Conservation (phyloP, 2,888 invertebrate species). For the Hydroisotoma schaefferi region DNA sequence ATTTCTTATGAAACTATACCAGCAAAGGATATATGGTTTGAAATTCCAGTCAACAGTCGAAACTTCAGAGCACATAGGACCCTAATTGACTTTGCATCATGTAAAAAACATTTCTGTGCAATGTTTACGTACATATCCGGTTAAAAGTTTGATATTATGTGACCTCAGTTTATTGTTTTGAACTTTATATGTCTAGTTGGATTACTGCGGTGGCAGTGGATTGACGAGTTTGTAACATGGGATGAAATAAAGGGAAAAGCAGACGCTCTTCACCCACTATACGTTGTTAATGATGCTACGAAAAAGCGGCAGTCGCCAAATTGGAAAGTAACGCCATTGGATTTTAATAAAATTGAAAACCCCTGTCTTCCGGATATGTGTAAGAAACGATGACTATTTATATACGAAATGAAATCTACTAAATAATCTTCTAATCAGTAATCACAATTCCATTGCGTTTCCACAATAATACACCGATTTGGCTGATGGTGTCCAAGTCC, state of each 20-base stretch:
- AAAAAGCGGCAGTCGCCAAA: too few species aligned
- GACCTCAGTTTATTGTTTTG: constrained; percentile 3
- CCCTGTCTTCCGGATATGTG: constrained; percentile 28
- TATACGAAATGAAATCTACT: too few species aligned
- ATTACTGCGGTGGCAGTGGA: constrained; percentile 26
- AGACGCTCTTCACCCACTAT: not conserved
- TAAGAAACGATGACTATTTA: too few species aligned
- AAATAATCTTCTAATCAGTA: too few species aligned
- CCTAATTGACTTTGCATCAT: constrained; percentile 20
- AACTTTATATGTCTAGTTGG: constrained; percentile 8
- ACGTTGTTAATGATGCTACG: not conserved
- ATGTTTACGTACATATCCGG: not conserved
- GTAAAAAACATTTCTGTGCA: constrained; percentile 11
- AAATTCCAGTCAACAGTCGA: constrained; percentile 14
- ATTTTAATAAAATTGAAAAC: constrained; percentile 20
- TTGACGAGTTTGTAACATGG: constrained; percentile 9
- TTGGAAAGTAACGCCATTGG: not conserved
- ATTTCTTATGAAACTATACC: constrained; percentile 13
- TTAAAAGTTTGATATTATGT: not conserved
- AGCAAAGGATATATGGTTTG: constrained; percentile 18
- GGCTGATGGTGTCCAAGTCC: too few species aligned
- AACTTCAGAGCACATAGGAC: constrained; percentile 10
- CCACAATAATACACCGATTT: too few species aligned
- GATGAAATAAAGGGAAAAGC: not conserved
- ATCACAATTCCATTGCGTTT: too few species aligned